Evolutionary conservation across 1,140 invertebrate genomes (phyloP), one percentile per base, ranked within the genome.

Genomic region (Leguminivora glycinivorella): DNA sequence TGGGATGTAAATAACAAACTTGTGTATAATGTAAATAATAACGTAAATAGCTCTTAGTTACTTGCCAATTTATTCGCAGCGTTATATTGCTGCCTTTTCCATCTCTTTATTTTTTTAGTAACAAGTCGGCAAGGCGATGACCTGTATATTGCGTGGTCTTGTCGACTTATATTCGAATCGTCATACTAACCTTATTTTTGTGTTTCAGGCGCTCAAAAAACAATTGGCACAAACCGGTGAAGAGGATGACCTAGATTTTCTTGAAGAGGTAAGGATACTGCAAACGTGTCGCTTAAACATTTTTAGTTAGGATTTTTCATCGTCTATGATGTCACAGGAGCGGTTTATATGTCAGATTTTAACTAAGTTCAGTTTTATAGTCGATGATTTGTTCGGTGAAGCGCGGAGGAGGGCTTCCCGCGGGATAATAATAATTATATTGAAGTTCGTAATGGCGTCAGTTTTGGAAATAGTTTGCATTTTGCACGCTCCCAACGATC

Each of bases 221-320:
- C 88, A 88, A 70, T 69, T 83, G 77, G 80, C 80, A 71, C 86
- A 83, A 72, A 72, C 69, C 75, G 80, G 74, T 88, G 88, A 90
- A 78, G 84, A 85, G 22, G 88, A 90, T 47, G 83, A 89, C 29
- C 70, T 85, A 56, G 78, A 87, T 69, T 72, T 81, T 29, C 71
- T 89, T 69, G 87, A 90, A 71, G 82, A 84, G 79, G 87, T 89
- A 72, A 73, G n/a, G n/a, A n/a, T n/a, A n/a, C n/a, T n/a, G n/a
- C n/a, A n/a, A n/a, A n/a, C n/a, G n/a, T n/a, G n/a, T n/a, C n/a
- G n/a, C n/a, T n/a, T n/a, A n/a, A n/a, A n/a, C n/a, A n/a, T n/a
- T n/a, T n/a, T n/a, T n/a, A n/a, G n/a, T n/a, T n/a, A n/a, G n/a
- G n/a, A n/a, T n/a, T n/a, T n/a, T n/a, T n/a, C n/a, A n/a, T n/a